Conservation (phyloP, 2,888 invertebrate genomes). For the Mantis religiosa region DNA sequence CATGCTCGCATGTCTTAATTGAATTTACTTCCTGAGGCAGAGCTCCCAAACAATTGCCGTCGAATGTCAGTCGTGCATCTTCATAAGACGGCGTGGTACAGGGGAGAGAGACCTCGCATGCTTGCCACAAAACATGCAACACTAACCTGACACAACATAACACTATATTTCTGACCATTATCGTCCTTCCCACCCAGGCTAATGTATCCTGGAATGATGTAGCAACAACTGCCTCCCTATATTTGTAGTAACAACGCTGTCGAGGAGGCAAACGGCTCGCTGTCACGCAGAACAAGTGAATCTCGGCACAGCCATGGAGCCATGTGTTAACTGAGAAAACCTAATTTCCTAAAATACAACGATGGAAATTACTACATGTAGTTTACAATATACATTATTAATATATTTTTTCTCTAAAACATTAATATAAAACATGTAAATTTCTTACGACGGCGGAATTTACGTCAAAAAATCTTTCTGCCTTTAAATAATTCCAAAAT, state of each 20-base stretch:
- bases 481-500: no score
- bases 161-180: neutral
- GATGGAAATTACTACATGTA: no score
- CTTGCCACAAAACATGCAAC: neutral
- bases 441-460: no score
- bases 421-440: no score
- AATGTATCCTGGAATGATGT: neutral
- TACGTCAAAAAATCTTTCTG: no score
- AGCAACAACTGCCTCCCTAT: neutral
- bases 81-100: neutral
- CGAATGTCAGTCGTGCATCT: neutral
- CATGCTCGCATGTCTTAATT: neutral
- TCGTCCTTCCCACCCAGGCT: neutral
- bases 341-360: no score
- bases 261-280: neutral
- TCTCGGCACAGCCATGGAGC: neutral
- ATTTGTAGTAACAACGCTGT: neutral
- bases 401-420: no score
- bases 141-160: neutral
- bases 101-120: neutral
- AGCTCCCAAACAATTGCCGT: neutral
- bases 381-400: no score
- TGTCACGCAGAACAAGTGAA: neutral
- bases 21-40: neutral
- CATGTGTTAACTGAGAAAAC: no score